Percentiles rank a stretch among this genome's conserved stretches.
phyloP scores from a whole-genome alignment of 2,797 vertebrate species.

The Hoplostethus mediterraneus region DNA sequence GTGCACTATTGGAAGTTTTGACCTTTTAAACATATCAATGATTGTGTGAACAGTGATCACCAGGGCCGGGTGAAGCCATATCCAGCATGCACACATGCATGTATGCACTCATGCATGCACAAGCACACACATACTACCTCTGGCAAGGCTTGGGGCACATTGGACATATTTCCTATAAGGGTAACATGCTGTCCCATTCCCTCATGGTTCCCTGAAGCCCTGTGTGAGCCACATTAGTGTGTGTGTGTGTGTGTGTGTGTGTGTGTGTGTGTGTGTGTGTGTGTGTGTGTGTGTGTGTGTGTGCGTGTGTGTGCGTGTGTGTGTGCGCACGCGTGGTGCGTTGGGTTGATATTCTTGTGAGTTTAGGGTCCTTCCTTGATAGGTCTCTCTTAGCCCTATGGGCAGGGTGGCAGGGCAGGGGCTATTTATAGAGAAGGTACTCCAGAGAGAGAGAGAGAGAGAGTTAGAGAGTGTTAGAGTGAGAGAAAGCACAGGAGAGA shows the following conservation, averaged over 20 bases:
- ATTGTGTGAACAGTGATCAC: constrained; percentile 16
- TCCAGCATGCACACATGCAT: constrained; percentile 45
- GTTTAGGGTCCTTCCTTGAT: constrained; percentile 71
- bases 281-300: constrained; percentile 24
- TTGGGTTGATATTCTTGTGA: constrained; percentile 35
- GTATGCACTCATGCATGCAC: constrained; percentile 35
- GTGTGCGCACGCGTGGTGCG: not conserved
- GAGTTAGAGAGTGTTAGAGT: constrained; percentile 38
- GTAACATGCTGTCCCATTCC: constrained; percentile 60
- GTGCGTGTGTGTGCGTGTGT: too few species aligned
- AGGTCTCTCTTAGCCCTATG: constrained; percentile 62
- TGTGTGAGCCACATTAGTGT: constrained; percentile 10
- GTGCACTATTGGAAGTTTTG: not conserved
- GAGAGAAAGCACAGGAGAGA: constrained; percentile 46
- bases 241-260: constrained; percentile 25
- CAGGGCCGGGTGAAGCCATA: constrained; percentile 24
- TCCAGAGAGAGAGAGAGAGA: constrained; percentile 63
- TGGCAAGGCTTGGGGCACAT: constrained; percentile 66
- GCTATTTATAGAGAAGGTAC: constrained; percentile 76
- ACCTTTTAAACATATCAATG: constrained; percentile 35
- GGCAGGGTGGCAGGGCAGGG: constrained; percentile 68
- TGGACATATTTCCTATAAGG: constrained; percentile 68
- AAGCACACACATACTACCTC: constrained; percentile 45
- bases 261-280: constrained; percentile 23
- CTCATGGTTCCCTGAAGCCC: constrained; percentile 23